Evolutionary conservation across 2,888 invertebrate species (phyloP), one percentile per base, ranked within the genome.

Genomic region (Heliconius ismenius): DNA sequence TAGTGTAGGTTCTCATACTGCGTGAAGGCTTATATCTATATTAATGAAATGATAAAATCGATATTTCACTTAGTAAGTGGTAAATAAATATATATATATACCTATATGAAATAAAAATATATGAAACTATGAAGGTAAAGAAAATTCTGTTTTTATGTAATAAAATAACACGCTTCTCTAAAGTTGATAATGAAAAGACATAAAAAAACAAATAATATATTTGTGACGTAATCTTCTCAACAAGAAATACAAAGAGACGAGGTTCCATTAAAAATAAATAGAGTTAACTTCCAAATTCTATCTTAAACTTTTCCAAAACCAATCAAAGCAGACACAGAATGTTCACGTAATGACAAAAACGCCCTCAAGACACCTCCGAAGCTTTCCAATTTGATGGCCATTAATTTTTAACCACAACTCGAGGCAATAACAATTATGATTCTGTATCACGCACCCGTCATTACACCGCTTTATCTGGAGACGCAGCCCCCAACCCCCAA

Each of bases 371-470:
- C 77, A 21, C 7, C 28, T 15, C 3, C 21, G 60, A 58, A 73
- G 69, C 73, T 75, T 79, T 67, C 74, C 80, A 78, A 79, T 81
- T 79, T 77, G 77, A 74, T 65, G 70, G 74, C 79, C 76, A 79
- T 82, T 81, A 83, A 83, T 84, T 83, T 83, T 83, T 83, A 81
- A 80, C 79, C 77, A 80, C 80, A 78, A 76, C 78, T 75, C 77
- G 75, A 75, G 78, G 77, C 87, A 90, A 88, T 90, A 92, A 92
- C 93, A 93, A 92, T 93, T 92, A 92, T 89, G 89, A 92, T 91
- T 87, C 91, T 85, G 90, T 91, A 92, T 92, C 92, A 92, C 92
- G 92, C 91, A 89, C 90, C 87, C 90, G 90, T 92, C 93, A 90
- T 92, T 92, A 91, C 90, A 87, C 85, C 88, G 90, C 88, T 93